These are phyloP conservation scores for Solea senegalensis DNA, from an alignment of 2,113 vertebrate genomes.

Conservation along the genomic window DNA sequence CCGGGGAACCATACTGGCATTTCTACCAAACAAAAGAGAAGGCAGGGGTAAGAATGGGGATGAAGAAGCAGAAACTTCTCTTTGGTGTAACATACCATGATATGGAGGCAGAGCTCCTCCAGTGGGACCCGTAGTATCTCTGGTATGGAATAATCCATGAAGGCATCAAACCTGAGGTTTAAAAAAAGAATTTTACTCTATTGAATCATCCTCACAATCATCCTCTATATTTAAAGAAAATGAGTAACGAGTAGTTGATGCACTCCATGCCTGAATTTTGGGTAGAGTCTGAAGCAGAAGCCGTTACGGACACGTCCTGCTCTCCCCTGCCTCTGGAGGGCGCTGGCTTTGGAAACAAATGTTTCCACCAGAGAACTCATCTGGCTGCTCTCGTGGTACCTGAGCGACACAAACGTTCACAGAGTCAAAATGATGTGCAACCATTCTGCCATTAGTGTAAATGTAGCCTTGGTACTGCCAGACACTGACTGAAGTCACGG, in stretches of 20 bases:
- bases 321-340: constrained; percentile 95
- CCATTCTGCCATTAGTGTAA: too few relatives aligned
- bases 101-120: constrained; percentile 96
- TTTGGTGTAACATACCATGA: constrained; percentile 87
- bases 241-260: too few relatives aligned
- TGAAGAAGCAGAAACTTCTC: background rate
- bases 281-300: constrained; percentile 96
- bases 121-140: constrained; percentile 96
- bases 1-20: constrained; percentile 93
- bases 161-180: constrained; percentile 87
- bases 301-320: constrained; percentile 91
- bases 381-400: constrained; percentile 97
- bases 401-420: constrained; percentile 46
- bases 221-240: background rate
- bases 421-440: background rate
- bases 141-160: constrained; percentile 95
- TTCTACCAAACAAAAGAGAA: constrained; percentile 85
- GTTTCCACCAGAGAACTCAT: constrained; percentile 98
- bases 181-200: background rate
- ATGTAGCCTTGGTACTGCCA: too few relatives aligned
- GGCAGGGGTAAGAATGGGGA: too few relatives aligned
- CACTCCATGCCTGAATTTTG: constrained; percentile 74
- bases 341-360: constrained; percentile 97
- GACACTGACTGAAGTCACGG: too few relatives aligned
- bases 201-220: background rate